Base-by-base conservation (phyloP, 2,113 vertebrate genomes). In the Gymnorhina tibicen region DNA sequence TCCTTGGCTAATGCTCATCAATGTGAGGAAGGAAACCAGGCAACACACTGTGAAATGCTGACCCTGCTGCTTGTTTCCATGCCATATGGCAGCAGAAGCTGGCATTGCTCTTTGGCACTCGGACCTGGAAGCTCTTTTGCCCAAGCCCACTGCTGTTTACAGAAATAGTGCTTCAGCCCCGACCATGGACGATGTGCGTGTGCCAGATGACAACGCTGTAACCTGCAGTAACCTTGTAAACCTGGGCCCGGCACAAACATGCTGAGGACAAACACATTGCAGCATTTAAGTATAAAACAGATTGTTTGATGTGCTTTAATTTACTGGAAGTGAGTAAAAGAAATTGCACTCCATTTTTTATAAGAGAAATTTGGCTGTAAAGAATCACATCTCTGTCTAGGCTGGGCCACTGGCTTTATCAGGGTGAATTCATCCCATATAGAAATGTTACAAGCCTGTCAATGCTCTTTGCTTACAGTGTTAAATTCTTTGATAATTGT, bases 81-180 rank as follows among this genome's bases (percentile, higher is more conserved):
- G 93, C 95, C 94, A 94, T 89, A 81, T 89, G 95, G 87, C 89
- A 94, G 86, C 56, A 95, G 92, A 95, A 80, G 46, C 52, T 91
- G 24, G 4, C 41, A n/a, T 49, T 77, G 70, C 63, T 79, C 70
- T 95, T 93, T 93, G 93, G 85, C 60, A 59, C 28, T 32, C 33
- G 35, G 41, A 66, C 35, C 41, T 92, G 80, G 89, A 73, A 93
- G 35, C 28, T 89, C 62, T 78, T 89, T 69, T 93, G 42, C 89
- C 67, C 55, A 50, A 92, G 33, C 14, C 44, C 76, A 32, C 30
- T 89, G 62, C 60, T 83, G 24, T 59, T 82, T 78, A 64, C 74
- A 92, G 70, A 67, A 78, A 90, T 50, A 87, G 56, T 11, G 41
- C 62, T 94, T 55, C 91, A 55, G 28, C 87, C 73, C 75, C 59